Percentiles rank a stretch among this genome's conserved stretches.
These are phyloP conservation scores for Paramisgurnus dabryanus DNA, from an alignment of 2,113 vertebrate species.

Conservation along the genomic window DNA sequence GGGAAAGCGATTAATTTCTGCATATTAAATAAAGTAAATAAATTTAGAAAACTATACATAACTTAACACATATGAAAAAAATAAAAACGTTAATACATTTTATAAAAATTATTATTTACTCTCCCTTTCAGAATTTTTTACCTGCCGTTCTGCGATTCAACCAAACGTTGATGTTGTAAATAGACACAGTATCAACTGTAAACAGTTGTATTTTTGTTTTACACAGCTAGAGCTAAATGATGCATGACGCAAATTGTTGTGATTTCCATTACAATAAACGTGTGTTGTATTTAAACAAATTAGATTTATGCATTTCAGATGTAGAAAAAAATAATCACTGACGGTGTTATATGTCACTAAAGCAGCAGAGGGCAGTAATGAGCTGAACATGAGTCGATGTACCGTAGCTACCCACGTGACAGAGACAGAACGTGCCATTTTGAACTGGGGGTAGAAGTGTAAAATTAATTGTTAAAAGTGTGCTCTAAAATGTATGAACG, in stretches of 20 bases:
- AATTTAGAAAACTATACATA: too few species aligned
- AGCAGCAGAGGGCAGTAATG: constrained; percentile 3
- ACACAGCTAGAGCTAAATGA: neutral
- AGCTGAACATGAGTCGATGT: neutral
- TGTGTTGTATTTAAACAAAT: neutral
- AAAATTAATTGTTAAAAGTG: neutral
- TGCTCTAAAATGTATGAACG: neutral
- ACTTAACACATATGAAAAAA: too few species aligned
- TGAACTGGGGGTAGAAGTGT: neutral
- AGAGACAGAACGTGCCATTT: neutral
- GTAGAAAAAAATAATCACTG: neutral
- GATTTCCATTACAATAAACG: too few species aligned
- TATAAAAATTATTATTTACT: too few species aligned
- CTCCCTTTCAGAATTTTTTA: too few species aligned
- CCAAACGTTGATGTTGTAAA: neutral
- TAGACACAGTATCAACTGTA: neutral
- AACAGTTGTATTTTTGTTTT: neutral
- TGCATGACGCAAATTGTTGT: neutral
- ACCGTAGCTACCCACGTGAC: neutral
- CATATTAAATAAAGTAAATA: too few species aligned
- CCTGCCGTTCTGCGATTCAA: neutral
- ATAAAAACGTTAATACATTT: too few species aligned
- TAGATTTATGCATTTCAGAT: neutral
- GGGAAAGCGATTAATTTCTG: too few species aligned
- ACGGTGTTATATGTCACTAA: neutral